Conservation (phyloP, 2,888 invertebrate species). For the Koerneria pararmatus region DNA sequence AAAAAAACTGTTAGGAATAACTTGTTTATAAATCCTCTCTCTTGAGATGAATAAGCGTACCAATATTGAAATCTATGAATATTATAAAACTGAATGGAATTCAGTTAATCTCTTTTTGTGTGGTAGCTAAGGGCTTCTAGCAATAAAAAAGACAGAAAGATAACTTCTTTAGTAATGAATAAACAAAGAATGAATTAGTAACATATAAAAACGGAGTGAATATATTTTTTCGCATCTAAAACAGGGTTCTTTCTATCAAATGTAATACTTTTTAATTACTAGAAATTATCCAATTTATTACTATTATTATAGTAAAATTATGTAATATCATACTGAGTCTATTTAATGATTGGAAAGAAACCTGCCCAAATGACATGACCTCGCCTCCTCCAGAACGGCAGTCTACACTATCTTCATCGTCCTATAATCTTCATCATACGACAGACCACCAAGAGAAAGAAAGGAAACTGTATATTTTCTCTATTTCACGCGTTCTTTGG, state of each 20-base stretch:
- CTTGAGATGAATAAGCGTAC: neutral
- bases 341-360: neutral
- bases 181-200: no score
- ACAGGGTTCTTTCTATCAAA: no score
- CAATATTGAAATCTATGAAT: neutral
- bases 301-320: neutral
- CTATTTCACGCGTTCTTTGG: no score
- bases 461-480: neutral
- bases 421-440: conserved; percentile 29
- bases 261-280: no score
- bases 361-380: conserved; percentile 81
- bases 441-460: neutral
- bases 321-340: neutral
- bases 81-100: neutral
- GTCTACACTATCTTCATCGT: conserved; percentile 71
- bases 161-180: no score
- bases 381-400: conserved; percentile 97
- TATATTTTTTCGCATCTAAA: no score
- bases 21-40: neutral
- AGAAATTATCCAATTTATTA: no score
- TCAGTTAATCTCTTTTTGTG: no score
- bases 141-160: no score
- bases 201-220: no score
- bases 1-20: neutral
- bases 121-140: no score